phyloP scores from a whole-genome alignment of 1,140 invertebrate species.

The Maniola jurtina region DNA sequence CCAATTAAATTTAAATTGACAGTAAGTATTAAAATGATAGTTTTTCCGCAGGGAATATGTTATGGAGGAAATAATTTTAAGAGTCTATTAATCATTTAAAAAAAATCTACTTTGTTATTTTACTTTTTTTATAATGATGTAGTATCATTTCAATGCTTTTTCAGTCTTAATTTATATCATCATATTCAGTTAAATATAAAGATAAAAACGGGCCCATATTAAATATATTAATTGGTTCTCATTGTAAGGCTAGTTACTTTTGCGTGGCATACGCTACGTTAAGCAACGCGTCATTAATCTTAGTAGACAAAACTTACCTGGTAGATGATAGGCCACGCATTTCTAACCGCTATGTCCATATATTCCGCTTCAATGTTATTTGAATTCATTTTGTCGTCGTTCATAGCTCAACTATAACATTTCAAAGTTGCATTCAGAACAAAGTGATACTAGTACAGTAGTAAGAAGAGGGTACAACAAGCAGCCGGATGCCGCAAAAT shows the following conservation, averaged over 20 bases:
- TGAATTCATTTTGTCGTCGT: conserved; percentile 53
- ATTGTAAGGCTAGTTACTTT: conserved; percentile 34
- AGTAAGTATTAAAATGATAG: too few relatives aligned
- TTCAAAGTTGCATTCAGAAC: conserved; percentile 42
- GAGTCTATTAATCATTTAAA: too few relatives aligned
- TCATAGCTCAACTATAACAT: conserved; percentile 56
- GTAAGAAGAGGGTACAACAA: conserved; percentile 48
- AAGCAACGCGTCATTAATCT: conserved; percentile 35
- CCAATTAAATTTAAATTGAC: too few relatives aligned
- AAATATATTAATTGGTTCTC: conserved; percentile 10
- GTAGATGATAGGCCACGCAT: conserved; percentile 82
- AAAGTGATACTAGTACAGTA: conserved; percentile 46
- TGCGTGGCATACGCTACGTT: conserved; percentile 56
- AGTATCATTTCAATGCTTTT: too few relatives aligned
- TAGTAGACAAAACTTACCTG: conserved; percentile 80
- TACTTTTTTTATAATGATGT: too few relatives aligned
- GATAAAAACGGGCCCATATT: not conserved
- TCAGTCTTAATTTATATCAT: not conserved
- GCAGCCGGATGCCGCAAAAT: conserved; percentile 54
- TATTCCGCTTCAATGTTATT: conserved; percentile 84
- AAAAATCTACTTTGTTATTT: too few relatives aligned
- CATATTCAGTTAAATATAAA: not conserved
- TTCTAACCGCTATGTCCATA: conserved; percentile 81
- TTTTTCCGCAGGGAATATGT: too few relatives aligned
- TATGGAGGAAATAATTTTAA: too few relatives aligned